A percentile compares a stretch with the other conserved stretches of the same genome.
phyloP scores from a whole-genome alignment of 2,888 invertebrate species.

The Drosophila kuntzei region DNA sequence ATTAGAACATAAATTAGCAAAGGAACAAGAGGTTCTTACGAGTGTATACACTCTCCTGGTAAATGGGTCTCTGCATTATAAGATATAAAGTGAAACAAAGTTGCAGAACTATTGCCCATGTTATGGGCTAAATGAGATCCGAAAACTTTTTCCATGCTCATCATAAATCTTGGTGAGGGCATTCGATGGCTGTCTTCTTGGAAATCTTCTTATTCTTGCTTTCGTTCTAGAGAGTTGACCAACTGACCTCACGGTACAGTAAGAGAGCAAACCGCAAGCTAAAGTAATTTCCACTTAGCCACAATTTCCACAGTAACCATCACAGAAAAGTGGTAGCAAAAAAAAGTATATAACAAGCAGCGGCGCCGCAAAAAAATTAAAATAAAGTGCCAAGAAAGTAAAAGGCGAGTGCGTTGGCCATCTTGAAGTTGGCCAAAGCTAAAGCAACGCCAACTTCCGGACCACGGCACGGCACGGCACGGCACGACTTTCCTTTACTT shows the following conservation, averaged over 20 bases:
- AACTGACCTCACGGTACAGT: conserved; percentile 47
- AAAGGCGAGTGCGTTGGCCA: conserved; percentile 63
- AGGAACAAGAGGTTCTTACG: background rate
- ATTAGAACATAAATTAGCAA: conserved; percentile 12
- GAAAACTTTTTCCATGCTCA: background rate
- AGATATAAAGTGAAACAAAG: background rate
- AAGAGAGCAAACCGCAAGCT: conserved; percentile 52
- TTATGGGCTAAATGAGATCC: background rate
- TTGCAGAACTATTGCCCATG: background rate
- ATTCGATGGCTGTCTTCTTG: background rate
- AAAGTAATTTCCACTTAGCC: conserved; percentile 75
- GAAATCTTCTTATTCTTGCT: background rate
- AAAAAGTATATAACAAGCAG: conserved; percentile 51
- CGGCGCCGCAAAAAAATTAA: conserved; percentile 70
- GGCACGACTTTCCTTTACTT: conserved; percentile 29
- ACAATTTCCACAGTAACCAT: conserved; percentile 54
- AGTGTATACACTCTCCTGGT: background rate
- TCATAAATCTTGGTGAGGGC: background rate
- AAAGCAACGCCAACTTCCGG: conserved; percentile 60
- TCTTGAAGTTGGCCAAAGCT: conserved; percentile 70
- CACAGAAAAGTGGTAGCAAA: conserved; percentile 52
- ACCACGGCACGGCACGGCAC: conserved; percentile 25
- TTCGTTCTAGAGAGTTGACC: conserved; percentile 15
- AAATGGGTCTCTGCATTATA: background rate
- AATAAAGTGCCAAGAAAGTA: conserved; percentile 80